A percentile compares a stretch with the other conserved stretches of the same genome.
These are phyloP conservation scores for Odontamblyopus lacepedii DNA, from an alignment of 2,797 vertebrate species.

Conservation along the genomic window DNA sequence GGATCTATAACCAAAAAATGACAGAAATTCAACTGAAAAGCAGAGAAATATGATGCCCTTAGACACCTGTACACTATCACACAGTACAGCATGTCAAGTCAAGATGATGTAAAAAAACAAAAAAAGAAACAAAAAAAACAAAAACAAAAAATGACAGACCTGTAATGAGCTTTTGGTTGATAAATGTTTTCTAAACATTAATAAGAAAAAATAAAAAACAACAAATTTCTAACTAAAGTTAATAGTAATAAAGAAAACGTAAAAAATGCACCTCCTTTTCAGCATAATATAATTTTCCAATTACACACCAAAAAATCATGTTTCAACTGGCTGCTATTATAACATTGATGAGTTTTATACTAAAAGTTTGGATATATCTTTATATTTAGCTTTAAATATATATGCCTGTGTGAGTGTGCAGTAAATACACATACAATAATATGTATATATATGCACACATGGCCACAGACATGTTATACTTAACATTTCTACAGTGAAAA, in stretches of 20 bases:
- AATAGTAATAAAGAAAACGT: conserved; percentile 51
- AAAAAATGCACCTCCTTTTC: conserved; percentile 60
- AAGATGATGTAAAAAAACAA: conserved; percentile 29
- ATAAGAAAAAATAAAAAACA: conserved; percentile 33
- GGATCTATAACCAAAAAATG: conserved; percentile 77
- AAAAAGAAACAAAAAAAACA: background rate
- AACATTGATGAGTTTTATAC: conserved; percentile 63
- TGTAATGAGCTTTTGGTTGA: conserved; percentile 45
- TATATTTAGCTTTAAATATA: conserved; percentile 84
- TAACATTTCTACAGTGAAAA: conserved; percentile 93
- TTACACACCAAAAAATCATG: conserved; percentile 43
- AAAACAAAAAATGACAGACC: conserved; percentile 28
- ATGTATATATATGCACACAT: conserved; percentile 50
- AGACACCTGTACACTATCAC: conserved; percentile 56
- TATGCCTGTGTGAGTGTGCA: conserved; percentile 71
- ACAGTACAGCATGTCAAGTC: conserved; percentile 60
- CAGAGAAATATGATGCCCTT: conserved; percentile 38
- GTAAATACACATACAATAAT: conserved; percentile 37
- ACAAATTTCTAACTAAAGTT: conserved; percentile 52
- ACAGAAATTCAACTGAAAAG: conserved; percentile 47
- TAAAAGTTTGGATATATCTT: conserved; percentile 81
- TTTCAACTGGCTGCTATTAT: conserved; percentile 69
- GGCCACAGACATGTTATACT: conserved; percentile 77
- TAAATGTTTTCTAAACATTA: conserved; percentile 53
- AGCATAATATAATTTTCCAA: conserved; percentile 39